Evolutionary conservation across 2,797 vertebrate species (phyloP).

Genomic region (Pachyuromys duprasi): DNA sequence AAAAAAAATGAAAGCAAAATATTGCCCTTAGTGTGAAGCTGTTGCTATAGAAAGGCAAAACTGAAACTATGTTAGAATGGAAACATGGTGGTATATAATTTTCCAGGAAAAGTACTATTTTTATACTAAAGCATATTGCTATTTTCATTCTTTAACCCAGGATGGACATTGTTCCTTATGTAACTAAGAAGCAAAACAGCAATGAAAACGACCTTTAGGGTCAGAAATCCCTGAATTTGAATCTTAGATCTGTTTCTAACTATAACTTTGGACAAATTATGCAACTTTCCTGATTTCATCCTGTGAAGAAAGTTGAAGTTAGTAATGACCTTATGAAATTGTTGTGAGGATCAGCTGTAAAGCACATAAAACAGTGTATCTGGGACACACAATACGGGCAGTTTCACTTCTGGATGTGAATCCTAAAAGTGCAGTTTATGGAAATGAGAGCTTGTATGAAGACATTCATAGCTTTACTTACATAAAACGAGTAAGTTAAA

Average conservation of each 20-base stretch:
- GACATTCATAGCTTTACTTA: not conserved
- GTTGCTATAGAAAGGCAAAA: slow-evolving; percentile 36
- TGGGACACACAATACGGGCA: not conserved
- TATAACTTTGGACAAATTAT: not conserved
- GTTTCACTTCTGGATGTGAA: not conserved
- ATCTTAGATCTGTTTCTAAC: not conserved
- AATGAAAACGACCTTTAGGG: not conserved
- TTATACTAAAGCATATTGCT: not conserved
- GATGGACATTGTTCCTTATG: not conserved
- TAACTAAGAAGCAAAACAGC: slow-evolving; percentile 3
- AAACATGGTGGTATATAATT: not conserved
- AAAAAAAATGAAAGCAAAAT: slow-evolving; percentile 57
- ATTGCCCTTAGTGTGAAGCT: not conserved
- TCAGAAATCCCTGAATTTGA: not conserved
- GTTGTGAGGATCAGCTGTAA: not conserved
- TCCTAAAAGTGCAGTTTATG: not conserved
- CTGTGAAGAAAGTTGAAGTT: not conserved
- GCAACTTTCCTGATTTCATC: slow-evolving; percentile 9
- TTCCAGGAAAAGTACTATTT: slow-evolving; percentile 36
- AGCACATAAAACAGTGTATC: not conserved
- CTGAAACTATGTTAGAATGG: not conserved
- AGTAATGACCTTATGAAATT: not conserved
- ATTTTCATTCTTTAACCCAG: slow-evolving; percentile 45
- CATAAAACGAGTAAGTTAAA: not conserved
- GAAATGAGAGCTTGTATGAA: not conserved